These are phyloP conservation scores for Uropsilus gracilis DNA, from an alignment of 2,113 vertebrate species.

Conservation along the genomic window DNA sequence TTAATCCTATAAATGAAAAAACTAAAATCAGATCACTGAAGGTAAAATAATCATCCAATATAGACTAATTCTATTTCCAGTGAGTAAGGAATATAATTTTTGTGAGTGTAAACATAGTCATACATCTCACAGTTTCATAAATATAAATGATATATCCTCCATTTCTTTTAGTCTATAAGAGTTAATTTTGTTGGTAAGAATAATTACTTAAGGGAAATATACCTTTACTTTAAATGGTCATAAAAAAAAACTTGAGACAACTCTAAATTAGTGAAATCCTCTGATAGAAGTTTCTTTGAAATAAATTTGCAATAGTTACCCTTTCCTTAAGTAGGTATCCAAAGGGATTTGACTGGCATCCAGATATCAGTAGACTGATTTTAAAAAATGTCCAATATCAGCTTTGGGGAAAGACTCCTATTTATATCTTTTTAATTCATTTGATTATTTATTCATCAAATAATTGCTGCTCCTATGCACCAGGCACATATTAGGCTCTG, in stretches of 20 bases:
- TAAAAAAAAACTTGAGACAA: constrained; percentile 19
- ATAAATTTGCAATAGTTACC: neutral
- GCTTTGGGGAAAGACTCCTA: neutral
- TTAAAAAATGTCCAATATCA: constrained; percentile 1
- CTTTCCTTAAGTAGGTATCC: neutral
- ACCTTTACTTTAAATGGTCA: constrained; percentile 33
- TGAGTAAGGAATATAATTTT: constrained; percentile 31
- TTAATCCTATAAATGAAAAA: constrained; percentile 45
- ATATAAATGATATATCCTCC: constrained; percentile 21
- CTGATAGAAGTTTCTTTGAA: constrained; percentile 13
- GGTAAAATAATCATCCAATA: constrained; percentile 25
- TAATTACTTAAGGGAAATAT: constrained; percentile 48
- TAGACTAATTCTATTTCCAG: constrained; percentile 45
- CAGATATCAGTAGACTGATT: neutral
- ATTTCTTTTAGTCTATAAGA: constrained; percentile 23
- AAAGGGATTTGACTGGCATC: neutral
- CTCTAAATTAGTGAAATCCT: constrained; percentile 45
- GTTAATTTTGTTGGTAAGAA: constrained; percentile 15
- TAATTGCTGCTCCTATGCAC: neutral
- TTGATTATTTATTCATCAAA: constrained; percentile 20
- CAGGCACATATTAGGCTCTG: neutral
- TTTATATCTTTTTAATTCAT: constrained; percentile 11
- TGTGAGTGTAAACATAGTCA: neutral
- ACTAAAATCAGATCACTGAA: constrained; percentile 23
- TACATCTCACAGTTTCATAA: constrained; percentile 39